Conservation (phyloP, 2,113 vertebrate genomes). For the Redunca redunca region DNA sequence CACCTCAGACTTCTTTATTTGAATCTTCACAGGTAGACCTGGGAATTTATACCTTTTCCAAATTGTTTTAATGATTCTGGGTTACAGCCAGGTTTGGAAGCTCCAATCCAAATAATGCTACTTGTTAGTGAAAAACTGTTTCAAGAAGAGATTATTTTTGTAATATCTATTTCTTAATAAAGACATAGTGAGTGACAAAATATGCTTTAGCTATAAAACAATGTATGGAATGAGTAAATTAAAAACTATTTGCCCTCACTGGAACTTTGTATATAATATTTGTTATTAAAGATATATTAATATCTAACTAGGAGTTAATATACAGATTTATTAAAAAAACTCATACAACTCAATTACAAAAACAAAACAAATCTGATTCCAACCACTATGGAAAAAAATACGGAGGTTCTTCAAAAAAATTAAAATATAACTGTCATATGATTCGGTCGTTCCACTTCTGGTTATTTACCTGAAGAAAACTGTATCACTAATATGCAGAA, state of each 20-base stretch:
- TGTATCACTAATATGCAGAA: not conserved
- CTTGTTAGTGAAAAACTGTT: not conserved
- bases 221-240: slow-evolving; percentile 26
- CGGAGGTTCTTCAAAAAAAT: not conserved
- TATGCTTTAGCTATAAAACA: not conserved
- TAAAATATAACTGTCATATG: not conserved
- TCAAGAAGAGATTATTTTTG: not conserved
- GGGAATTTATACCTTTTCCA: not conserved
- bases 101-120: not conserved
- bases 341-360: not conserved
- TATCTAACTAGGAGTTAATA: not conserved
- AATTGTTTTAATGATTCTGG: not conserved
- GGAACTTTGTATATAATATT: not conserved
- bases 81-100: not conserved
- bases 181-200: slow-evolving; percentile 18
- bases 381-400: not conserved
- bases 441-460: not conserved
- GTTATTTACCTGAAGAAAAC: not conserved
- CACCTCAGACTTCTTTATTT: not conserved
- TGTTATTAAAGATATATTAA: slow-evolving; percentile 44
- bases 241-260: not conserved
- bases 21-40: not conserved
- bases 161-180: not conserved
- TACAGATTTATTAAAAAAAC: not conserved
- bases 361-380: not conserved